Percentiles rank a stretch among this genome's conserved stretches.
Evolutionary conservation across 2,113 vertebrate genomes (phyloP).

Genomic region (Anseranas semipalmata): DNA sequence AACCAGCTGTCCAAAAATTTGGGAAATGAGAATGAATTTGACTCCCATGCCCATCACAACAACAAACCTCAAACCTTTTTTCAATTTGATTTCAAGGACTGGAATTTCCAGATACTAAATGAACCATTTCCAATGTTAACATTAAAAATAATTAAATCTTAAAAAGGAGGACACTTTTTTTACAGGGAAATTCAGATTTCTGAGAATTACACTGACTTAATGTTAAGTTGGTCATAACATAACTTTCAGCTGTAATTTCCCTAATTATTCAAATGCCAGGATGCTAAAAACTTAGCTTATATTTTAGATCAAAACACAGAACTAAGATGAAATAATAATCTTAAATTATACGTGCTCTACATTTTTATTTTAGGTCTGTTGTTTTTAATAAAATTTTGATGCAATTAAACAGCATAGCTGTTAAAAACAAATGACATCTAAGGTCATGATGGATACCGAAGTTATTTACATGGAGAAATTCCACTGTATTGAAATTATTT

Average conservation of each 20-base stretch:
- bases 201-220: neutral
- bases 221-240: neutral
- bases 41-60: neutral
- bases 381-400: neutral
- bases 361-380: neutral
- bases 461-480: slow-evolving; percentile 24
- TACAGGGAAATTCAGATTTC: neutral
- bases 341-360: neutral
- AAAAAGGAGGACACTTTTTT: neutral
- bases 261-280: neutral
- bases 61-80: neutral
- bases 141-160: neutral
- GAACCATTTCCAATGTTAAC: neutral
- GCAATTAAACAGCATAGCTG: slow-evolving; percentile 35
- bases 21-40: neutral
- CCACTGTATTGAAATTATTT: slow-evolving; percentile 37
- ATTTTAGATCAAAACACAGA: neutral
- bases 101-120: neutral
- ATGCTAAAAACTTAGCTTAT: neutral
- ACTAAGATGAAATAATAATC: neutral
- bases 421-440: slow-evolving; percentile 41
- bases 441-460: neutral
- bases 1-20: neutral
- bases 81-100: neutral
- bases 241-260: neutral